These are phyloP conservation scores for Calyptommatus sinebrachiatus DNA, from an alignment of 2,113 vertebrate genomes.

Conservation along the genomic window DNA sequence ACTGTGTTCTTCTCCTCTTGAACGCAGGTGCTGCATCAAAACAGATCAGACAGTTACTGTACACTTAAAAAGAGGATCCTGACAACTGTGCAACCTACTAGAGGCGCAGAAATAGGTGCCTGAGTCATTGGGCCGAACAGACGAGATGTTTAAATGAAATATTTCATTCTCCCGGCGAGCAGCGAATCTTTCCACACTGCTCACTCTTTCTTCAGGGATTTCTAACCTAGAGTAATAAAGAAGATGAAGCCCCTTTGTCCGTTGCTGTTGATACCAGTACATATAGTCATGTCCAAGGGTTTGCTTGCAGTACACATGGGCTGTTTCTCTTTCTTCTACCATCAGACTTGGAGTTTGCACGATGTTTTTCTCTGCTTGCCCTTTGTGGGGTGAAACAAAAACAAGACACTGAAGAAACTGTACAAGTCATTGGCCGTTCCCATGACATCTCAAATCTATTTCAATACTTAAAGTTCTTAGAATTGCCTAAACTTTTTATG, in stretches of 20 bases:
- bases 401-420: not conserved
- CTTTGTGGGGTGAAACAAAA: conserved; percentile 10
- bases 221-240: conserved; percentile 7
- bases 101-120: conserved; percentile 1
- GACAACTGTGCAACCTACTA: conserved; percentile 1
- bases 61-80: not conserved
- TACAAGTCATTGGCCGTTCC: not conserved
- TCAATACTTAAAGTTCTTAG: too few relatives aligned
- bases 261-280: conserved; percentile 32
- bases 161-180: rapidly evolving
- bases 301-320: not conserved
- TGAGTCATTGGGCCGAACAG: not conserved
- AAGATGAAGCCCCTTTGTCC: conserved; percentile 10
- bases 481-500: too few relatives aligned
- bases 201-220: not conserved
- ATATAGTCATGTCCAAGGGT: not conserved
- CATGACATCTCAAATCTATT: too few relatives aligned
- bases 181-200: not conserved
- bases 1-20: too few relatives aligned
- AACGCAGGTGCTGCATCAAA: not conserved
- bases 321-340: conserved; percentile 10
- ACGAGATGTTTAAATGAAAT: conserved; percentile 21
- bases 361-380: not conserved
- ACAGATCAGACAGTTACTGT: not conserved
- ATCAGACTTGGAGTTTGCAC: conserved; percentile 24